Evolutionary conservation across 2,797 vertebrate genomes (phyloP).

Genomic region (Gorsachius magnificus): DNA sequence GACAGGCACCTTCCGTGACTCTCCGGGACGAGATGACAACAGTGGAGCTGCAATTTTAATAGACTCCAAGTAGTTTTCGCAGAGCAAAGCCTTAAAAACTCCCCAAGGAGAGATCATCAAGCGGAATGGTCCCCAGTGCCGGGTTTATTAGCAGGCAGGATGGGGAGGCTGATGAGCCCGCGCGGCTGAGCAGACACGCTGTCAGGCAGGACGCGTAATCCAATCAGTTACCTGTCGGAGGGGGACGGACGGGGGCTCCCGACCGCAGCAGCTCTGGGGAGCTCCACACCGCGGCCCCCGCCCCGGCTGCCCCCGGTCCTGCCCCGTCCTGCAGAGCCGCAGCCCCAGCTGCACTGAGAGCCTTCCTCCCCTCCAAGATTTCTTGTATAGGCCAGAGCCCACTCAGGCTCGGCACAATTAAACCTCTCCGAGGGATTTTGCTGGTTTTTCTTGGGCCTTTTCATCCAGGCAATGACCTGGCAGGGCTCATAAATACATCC

Average conservation of each 20-base stretch:
- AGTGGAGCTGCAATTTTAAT: slow-evolving; percentile 79
- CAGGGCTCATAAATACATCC: accelerated
- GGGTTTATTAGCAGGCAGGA: slow-evolving; percentile 83
- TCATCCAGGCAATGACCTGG: background rate
- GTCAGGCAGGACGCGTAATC: slow-evolving; percentile 81
- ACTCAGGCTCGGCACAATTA: background rate
- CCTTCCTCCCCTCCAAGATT: background rate
- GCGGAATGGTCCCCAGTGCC: slow-evolving; percentile 78
- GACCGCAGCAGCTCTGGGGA: background rate
- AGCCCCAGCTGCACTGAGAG: background rate
- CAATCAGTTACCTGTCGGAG: slow-evolving; percentile 82
- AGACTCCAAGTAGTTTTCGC: slow-evolving; percentile 76
- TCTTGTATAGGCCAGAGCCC: accelerated
- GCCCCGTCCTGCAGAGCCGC: background rate
- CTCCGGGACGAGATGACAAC: slow-evolving; percentile 75
- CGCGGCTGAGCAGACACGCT: slow-evolving; percentile 77
- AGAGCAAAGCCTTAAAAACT: slow-evolving; percentile 77
- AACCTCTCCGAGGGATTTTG: background rate
- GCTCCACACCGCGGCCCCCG: background rate
- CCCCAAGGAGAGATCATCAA: slow-evolving; percentile 84
- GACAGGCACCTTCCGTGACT: slow-evolving; percentile 81
- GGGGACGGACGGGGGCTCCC: slow-evolving; percentile 43
- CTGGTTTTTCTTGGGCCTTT: background rate
- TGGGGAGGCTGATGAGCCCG: slow-evolving; percentile 81
- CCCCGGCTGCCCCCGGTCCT: background rate